Evolutionary conservation across 2,888 invertebrate species (phyloP), one percentile per base, ranked within the genome.

Genomic region (Calliopum simillimum): DNA sequence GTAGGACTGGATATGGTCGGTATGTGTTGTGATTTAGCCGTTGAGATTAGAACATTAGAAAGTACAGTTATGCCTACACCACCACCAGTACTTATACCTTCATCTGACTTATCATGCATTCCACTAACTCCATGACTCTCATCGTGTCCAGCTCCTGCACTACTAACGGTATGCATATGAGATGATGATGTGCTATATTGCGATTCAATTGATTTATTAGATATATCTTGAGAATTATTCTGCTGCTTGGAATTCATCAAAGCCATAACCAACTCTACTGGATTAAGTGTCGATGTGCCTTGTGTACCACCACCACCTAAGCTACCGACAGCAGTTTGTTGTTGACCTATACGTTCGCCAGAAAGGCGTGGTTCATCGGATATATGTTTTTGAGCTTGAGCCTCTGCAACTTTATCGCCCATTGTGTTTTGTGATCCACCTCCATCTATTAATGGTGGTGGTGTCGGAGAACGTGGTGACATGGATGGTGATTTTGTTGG

Each of bases 401-500:
- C 64, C 5, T 69, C 69, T 19, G 46, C 71, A 56, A 51, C 46
- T 59, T 43, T 71, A 62, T 74, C 74, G 46, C 69, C 70, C 21
- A 76, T 71, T 55, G 75, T 63, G 4, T 73, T 74, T 63, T 76
- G 76, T 2, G 76, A 74, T n/a, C 44, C 33, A 49, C 76, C n/a
- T n/a, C n/a, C 74, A 11, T 82, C 82, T 21, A 79, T 56, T 5
- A 65, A 75, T 49, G 79, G 79, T 3, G 80, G 74, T 12, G 82
- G 83, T 41, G 84, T 82, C 53, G 84, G 85, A 3, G 86, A 85
- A 2, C 85, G 81, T 1, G 86, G 84, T 3, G 86, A 85, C 19
- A 83, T 74, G 1, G 86, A 86, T 2, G 86, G 86, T 0, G 95
- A 94, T 84, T 94, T 94, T 11, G 96, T 95, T 0, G 96, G 96